Evolutionary conservation across 2,113 vertebrate species (phyloP), one percentile per base, ranked within the genome.

Genomic region (Melospiza georgiana): DNA sequence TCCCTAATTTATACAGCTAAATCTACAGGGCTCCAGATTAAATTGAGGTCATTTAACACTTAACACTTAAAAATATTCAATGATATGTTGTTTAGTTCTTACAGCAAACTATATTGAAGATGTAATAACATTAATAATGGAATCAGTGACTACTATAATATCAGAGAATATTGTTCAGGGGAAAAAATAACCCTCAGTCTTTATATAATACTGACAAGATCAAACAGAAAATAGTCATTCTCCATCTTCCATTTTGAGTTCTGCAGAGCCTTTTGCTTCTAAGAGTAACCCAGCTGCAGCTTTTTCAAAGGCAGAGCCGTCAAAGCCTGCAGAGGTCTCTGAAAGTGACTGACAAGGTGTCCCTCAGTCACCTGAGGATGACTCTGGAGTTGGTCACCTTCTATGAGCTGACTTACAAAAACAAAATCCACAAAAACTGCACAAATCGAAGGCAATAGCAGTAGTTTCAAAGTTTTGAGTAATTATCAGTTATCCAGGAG

Each of bases 321-420:
- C 28, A 58, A 41, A 92, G 5, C 19, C 67, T 83, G n/a, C 17
- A 57, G 15, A 61, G 1, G 22, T 59, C 37, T 25, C 7, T 52
- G 44, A 65, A 69, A 68, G 12, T 0, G 0, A 16, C 28, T 51
- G 52, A 49, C 18, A n/a, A 77, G 11, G 0, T 27, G 9, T 48
- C 30, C 1, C 46, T 5, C 33, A 83, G 33, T 5, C 33, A 48
- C 24, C 12, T 27, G 12, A 43, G 57, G 14, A 9, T 21, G 11
- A 10, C 20, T 52, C 23, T 39, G 27, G 15, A 23, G 4, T 13
- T 79, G 8, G 5, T 72, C 27, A 52, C 12, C 9, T 58, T 58
- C 48, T 63, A 3, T 0, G 0, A 90, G 5, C 19, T 57, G 16
- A 37, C 27, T 76, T 21, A 37, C 5, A 4, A 48, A 75, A 69